Evolutionary conservation across 53 echinoderm and acorn worm genomes (phyloP).

Genomic region (Henricia sp.): DNA sequence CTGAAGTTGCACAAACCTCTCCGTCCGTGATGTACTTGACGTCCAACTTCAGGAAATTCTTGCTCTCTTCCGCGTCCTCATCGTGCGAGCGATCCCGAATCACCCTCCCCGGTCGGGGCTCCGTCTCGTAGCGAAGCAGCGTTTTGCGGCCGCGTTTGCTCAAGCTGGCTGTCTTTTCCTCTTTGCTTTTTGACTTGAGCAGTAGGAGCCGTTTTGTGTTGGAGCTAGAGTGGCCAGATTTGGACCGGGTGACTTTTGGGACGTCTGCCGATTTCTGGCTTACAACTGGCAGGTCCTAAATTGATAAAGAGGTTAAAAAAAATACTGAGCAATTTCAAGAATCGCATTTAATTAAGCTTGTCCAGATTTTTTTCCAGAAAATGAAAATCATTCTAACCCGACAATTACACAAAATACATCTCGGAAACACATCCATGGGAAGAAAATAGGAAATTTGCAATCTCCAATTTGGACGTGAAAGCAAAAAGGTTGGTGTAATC

Average conservation of each 20-base stretch:
- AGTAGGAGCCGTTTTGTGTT: slow-evolving; percentile 64
- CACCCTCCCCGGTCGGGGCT: slow-evolving; percentile 80
- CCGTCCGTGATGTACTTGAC: slow-evolving; percentile 99
- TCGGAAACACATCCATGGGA: too few relatives aligned
- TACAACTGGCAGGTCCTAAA: slow-evolving; percentile 83
- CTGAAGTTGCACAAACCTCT: slow-evolving; percentile 92
- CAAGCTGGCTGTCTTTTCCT: slow-evolving; percentile 54
- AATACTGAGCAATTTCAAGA: background rate
- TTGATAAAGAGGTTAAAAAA: too few relatives aligned
- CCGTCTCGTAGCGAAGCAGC: slow-evolving; percentile 61
- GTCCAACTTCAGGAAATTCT: slow-evolving; percentile 91
- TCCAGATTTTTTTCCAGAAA: too few relatives aligned
- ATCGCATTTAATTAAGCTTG: too few relatives aligned
- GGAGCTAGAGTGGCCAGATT: slow-evolving; percentile 55
- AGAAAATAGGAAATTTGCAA: too few relatives aligned
- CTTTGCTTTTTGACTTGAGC: slow-evolving; percentile 67
- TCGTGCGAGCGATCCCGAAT: slow-evolving; percentile 73
- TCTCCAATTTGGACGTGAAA: too few relatives aligned
- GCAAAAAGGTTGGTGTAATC: too few relatives aligned
- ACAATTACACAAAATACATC: too few relatives aligned
- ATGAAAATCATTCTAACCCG: too few relatives aligned
- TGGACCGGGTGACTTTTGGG: slow-evolving; percentile 68
- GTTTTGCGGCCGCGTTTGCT: slow-evolving; percentile 63
- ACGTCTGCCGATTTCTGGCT: slow-evolving; percentile 71
- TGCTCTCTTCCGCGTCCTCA: slow-evolving; percentile 77